Evolutionary conservation across 1,140 invertebrate species (phyloP), one percentile per base, ranked within the genome.

Genomic region (Hormaphis cornu): DNA sequence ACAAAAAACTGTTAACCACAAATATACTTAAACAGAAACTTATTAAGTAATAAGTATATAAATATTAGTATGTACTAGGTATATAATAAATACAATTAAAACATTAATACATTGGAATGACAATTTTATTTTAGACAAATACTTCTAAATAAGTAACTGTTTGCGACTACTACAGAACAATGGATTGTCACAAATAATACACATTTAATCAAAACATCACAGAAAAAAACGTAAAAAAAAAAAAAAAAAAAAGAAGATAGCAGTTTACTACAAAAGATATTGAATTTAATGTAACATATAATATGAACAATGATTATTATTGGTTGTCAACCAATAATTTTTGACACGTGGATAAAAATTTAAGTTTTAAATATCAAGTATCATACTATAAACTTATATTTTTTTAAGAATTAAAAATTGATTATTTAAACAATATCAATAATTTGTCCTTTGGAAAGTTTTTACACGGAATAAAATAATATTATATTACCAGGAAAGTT

Each of bases 41-140:
- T 16, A 22, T 33, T 12, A 22, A 56, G 26, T 8, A 37, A 24
- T 37, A 56, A 35, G n/a, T 42, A 42, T n/a, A 2, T 53, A 28
- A 22, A 7, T 24, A 61, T 59, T 18, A 61, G n/a, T n/a, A n/a
- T n/a, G n/a, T n/a, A n/a, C n/a, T n/a, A n/a, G n/a, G n/a, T 42
- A 56, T 56, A 35, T 56, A 56, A 58, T 26, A 40, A 42, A 24
- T n/a, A 28, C 42, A 46, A 61, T 46, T 44, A 44, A 44, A 61
- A 61, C 22, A 44, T 56, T 35, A 28, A 44, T 61, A 61, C 24
- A 61, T 44, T 61, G 58, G 58, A 61, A 61, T 61, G 37, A 61
- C 42, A 8, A 2, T 44, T 61, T 61, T 46, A 46, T 61, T 46
- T 46, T 46, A 28, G 40, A 61, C 56, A 59, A 26, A 30, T 24